phyloP scores from a whole-genome alignment of 2,888 invertebrate species.

The Idaea aversata region DNA sequence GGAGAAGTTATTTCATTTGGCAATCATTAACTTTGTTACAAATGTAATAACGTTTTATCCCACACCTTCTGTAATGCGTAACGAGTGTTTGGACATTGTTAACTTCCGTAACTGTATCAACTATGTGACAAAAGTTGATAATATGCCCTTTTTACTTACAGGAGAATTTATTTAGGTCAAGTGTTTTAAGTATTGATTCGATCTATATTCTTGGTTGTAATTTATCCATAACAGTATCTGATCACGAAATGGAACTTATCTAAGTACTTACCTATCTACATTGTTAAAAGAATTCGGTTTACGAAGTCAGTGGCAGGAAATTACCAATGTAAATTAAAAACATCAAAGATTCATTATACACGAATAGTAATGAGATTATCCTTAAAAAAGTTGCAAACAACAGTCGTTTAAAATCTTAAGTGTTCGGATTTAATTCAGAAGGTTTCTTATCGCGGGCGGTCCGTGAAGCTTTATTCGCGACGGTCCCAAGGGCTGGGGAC shows the following conservation, averaged over 20 bases:
- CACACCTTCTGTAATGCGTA: conserved; percentile 4
- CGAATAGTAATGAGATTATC: conserved; percentile 29
- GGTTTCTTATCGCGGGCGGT: conserved; percentile 42
- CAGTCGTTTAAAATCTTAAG: conserved; percentile 39
- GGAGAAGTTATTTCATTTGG: conserved; percentile 18
- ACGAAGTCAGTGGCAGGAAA: not conserved
- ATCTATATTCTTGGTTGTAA: not conserved
- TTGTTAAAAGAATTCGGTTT: not conserved
- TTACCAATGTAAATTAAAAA: not conserved
- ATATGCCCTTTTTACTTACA: not conserved
- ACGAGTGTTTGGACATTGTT: not conserved
- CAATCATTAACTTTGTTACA: conserved; percentile 6
- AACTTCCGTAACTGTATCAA: not conserved
- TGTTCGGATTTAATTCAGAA: conserved; percentile 46
- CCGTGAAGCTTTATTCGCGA: conserved; percentile 48
- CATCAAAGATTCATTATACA: conserved; percentile 3
- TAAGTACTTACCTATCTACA: not conserved
- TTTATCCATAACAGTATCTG: not conserved
- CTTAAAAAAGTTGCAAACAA: conserved; percentile 31
- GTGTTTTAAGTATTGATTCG: not conserved
- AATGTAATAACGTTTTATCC: conserved; percentile 2
- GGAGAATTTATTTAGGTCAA: not conserved
- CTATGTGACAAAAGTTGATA: not conserved
- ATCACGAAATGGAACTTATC: not conserved
- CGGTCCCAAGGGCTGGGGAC: conserved; percentile 55